Evolutionary conservation across 2,888 invertebrate genomes (phyloP).

Genomic region (Macrosiphum euphorbiae): DNA sequence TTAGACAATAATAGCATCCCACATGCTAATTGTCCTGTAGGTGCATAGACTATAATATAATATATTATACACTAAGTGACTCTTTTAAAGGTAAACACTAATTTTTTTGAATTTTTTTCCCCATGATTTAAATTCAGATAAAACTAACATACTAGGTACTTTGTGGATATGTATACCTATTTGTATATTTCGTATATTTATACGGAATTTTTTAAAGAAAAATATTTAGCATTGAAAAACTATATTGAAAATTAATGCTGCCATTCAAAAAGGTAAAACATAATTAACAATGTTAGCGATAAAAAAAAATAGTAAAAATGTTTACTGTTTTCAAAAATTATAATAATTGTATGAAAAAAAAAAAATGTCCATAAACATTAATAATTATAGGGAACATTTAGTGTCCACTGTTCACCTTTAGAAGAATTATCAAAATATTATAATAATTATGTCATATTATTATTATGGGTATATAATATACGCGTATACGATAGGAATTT

Average conservation of each 20-base stretch:
- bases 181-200: too few species aligned
- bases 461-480: background rate
- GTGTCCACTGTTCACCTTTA: background rate
- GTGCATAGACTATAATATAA: background rate
- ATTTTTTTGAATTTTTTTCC: background rate
- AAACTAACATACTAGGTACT: too few species aligned
- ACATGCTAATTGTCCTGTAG: background rate
- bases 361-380: background rate
- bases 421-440: background rate
- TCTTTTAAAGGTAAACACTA: background rate
- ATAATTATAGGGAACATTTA: background rate
- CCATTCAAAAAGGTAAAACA: background rate
- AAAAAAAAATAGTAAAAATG: background rate
- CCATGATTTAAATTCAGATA: background rate
- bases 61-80: background rate
- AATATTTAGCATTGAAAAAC: background rate
- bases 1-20: background rate
- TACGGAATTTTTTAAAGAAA: background rate
- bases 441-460: background rate
- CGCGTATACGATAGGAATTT: background rate
- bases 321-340: background rate
- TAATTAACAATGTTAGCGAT: background rate
- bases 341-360: background rate
- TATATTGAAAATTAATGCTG: background rate
- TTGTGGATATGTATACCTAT: background rate